Conservation (phyloP, 1,140 invertebrate species). For the Octopus bimaculoides region DNA sequence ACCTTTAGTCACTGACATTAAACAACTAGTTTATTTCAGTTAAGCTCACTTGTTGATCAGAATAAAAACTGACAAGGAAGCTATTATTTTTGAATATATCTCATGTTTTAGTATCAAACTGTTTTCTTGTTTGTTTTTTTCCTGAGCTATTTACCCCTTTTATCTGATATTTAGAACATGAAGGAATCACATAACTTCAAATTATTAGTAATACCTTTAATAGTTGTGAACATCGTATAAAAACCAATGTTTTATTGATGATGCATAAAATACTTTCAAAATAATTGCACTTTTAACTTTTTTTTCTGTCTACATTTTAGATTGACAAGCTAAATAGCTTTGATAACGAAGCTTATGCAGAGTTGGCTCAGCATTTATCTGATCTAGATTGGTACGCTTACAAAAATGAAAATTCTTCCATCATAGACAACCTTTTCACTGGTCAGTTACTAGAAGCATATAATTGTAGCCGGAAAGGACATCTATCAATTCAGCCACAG, state of each 20-base stretch:
- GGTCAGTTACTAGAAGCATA: conserved; percentile 52
- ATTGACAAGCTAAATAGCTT: conserved; percentile 51
- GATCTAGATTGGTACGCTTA: conserved; percentile 54
- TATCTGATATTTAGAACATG: not conserved
- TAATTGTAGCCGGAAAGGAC: conserved; percentile 43
- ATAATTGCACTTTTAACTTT: not conserved
- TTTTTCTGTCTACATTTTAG: conserved; percentile 31
- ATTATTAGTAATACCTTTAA: not conserved
- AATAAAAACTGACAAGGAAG: no score
- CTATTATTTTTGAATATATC: no score
- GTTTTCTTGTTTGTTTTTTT: no score
- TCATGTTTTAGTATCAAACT: no score
- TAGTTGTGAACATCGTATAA: not conserved
- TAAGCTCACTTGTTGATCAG: no score
- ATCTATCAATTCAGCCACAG: conserved; percentile 51
- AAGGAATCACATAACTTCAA: not conserved
- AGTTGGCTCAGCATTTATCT: conserved; percentile 50
- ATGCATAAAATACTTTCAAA: no score
- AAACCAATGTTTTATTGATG: not conserved
- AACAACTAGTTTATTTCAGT: no score
- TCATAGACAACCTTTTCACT: conserved; percentile 50
- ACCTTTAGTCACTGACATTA: no score
- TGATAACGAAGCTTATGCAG: conserved; percentile 50
- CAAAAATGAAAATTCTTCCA: conserved; percentile 49
- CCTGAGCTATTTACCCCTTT: no score